Percentiles rank a stretch among this genome's conserved stretches.
phyloP scores from a whole-genome alignment of 2,113 vertebrate genomes.

The Henicopernis longicauda region DNA sequence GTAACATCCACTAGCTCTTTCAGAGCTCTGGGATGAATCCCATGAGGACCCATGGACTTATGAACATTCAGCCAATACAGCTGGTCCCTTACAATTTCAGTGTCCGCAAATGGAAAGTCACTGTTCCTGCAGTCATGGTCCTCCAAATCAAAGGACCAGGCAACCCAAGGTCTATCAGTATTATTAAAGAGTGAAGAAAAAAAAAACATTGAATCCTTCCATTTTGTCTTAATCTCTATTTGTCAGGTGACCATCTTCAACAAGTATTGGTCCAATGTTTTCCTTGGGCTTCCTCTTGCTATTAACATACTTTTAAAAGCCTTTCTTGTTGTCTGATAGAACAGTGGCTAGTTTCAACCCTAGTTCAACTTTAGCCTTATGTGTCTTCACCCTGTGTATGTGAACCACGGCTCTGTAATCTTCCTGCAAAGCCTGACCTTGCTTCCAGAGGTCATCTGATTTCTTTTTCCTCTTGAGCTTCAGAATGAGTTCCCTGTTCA shows the following conservation, averaged over 20 bases:
- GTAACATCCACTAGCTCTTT: neutral
- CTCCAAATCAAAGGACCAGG: neutral
- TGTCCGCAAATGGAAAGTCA: neutral
- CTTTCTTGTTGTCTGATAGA: neutral
- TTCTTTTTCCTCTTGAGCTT: neutral
- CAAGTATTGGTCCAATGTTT: too few relatives aligned
- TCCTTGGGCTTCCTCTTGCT: too few relatives aligned
- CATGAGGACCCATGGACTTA: neutral
- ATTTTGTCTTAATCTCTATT: neutral
- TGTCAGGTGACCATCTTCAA: too few relatives aligned
- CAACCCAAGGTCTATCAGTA: neutral
- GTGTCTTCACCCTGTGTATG: too few relatives aligned
- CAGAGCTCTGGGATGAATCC: too few relatives aligned
- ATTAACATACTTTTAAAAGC: too few relatives aligned
- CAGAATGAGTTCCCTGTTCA: neutral
- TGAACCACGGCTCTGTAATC: neutral
- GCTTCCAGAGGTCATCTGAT: neutral
- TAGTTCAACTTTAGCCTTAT: neutral
- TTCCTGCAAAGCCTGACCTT: neutral
- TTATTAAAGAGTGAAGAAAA: neutral
- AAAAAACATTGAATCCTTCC: accelerated
- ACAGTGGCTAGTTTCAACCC: neutral
- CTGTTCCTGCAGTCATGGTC: neutral
- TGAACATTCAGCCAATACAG: neutral
- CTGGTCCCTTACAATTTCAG: neutral